Base-by-base conservation (phyloP, 1,140 invertebrate species). In the Tyrophagus putrescentiae region DNA sequence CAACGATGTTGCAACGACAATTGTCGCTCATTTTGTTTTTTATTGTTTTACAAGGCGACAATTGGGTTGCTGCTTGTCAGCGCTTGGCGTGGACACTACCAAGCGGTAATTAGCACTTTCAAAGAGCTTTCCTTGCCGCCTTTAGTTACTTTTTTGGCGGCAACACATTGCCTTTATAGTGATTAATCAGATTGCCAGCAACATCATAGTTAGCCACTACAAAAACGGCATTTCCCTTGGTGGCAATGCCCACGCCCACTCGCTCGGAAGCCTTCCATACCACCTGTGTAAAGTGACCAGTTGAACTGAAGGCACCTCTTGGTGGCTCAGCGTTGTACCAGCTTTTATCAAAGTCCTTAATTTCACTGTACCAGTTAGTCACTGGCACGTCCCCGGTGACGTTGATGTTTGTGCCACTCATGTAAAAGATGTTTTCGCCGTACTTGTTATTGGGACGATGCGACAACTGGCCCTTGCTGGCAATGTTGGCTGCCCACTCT, bases 141-240 rank as follows among this genome's bases (percentile, higher is more conserved):
- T 42, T 13, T 18, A 50, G 16, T 23, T 16, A 50, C n/a, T n/a
- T n/a, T 50, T 50, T 52, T 16, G 45, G 32, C 27, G 48, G 0
- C 72, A 75, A 70, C 27, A 87, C 83, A 69, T 86, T 86, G 57
- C 78, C 78, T 0, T 72, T 67, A 68, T 85, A 92, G 65, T 80
- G 77, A 1, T 82, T 82, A 7, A 82, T 73, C 57, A 80, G 79
- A 67, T 89, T 89, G 29, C 85, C 85, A 16, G 84, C 80, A 0
- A 88, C 88, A 68, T 78, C 80, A 69, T 92, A 93, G 71, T 90
- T 86, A 25, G 83, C 84, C 1, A 88, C 85, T 1, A 88, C 76
- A 54, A n/a, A 54, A 9, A 27, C 27, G 0, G 84, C 84, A 70
- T 71, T 79, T 63, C 73, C 65, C 1, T 66, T 64, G 18, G 63